These are phyloP conservation scores for Tridacna gigas DNA, from an alignment of 2,888 invertebrate genomes.

Conservation along the genomic window DNA sequence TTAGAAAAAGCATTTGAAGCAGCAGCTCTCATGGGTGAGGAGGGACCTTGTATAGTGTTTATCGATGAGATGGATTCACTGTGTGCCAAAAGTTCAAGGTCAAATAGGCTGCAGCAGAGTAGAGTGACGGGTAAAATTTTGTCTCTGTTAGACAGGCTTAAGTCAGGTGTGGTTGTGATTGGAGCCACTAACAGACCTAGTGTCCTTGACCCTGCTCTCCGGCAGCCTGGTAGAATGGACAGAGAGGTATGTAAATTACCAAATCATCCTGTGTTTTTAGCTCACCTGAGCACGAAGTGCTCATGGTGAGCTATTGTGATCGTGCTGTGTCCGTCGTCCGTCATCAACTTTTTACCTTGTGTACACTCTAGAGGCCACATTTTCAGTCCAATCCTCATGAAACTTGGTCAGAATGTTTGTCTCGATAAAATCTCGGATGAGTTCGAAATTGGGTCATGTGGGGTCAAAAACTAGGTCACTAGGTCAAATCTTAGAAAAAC, in stretches of 20 bases:
- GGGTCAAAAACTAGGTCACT: no score
- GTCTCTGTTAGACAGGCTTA: conserved; percentile 86
- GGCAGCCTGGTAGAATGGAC: conserved; percentile 87
- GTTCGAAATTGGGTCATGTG: no score
- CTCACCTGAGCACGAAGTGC: background rate
- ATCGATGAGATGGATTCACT: conserved; percentile 85
- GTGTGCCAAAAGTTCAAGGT: conserved; percentile 70
- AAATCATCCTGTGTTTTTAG: background rate
- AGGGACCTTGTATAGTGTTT: conserved; percentile 84
- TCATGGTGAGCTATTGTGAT: background rate
- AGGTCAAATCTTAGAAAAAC: no score
- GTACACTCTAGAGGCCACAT: no score
- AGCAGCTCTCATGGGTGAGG: conserved; percentile 83
- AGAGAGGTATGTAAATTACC: conserved; percentile 85
- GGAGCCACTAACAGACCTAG: conserved; percentile 87
- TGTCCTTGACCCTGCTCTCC: conserved; percentile 85
- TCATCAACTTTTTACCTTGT: no score
- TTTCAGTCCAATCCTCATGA: no score
- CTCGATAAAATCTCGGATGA: no score
- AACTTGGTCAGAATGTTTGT: no score
- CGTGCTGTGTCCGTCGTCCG: background rate
- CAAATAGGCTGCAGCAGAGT: conserved; percentile 79
- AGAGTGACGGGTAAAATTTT: conserved; percentile 86
- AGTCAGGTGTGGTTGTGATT: conserved; percentile 86
- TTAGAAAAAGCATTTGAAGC: conserved; percentile 86